Percentiles rank a stretch among this genome's conserved stretches.
These are phyloP conservation scores for Auanema sp. DNA, from an alignment of 2,888 invertebrate genomes.

Conservation along the genomic window DNA sequence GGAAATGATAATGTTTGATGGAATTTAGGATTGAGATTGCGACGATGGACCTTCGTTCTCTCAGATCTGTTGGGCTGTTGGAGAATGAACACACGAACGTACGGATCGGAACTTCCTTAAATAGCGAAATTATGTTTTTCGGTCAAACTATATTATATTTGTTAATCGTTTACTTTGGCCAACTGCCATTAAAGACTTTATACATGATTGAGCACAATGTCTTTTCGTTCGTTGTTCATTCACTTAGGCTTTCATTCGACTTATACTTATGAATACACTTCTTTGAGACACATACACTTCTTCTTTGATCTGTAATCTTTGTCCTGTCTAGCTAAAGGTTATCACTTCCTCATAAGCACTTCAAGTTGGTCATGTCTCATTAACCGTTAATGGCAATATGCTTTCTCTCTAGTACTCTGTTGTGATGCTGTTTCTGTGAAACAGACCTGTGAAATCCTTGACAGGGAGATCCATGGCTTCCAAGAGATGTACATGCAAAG, in stretches of 20 bases:
- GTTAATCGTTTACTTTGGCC: not conserved
- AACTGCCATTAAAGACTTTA: too few species aligned
- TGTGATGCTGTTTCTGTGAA: not conserved
- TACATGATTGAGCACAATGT: too few species aligned
- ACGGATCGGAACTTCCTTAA: constrained; percentile 58
- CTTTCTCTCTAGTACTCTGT: too few species aligned
- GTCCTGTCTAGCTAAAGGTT: not conserved
- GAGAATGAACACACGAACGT: constrained; percentile 56
- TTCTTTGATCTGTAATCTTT: not conserved
- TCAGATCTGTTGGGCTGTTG: constrained; percentile 47
- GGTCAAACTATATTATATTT: not conserved
- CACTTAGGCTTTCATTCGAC: too few species aligned
- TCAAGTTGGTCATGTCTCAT: too few species aligned
- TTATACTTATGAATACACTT: too few species aligned
- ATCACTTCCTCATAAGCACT: not conserved
- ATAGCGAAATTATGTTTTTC: constrained; percentile 4
- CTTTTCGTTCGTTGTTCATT: too few species aligned
- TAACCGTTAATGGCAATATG: too few species aligned
- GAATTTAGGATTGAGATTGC: constrained; percentile 60
- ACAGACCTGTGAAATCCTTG: constrained; percentile 55
- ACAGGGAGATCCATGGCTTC: constrained; percentile 61
- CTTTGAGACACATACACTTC: constrained; percentile 1
- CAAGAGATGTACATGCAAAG: constrained; percentile 51
- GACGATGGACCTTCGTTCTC: constrained; percentile 50
- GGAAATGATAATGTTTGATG: constrained; percentile 54